phyloP scores from a whole-genome alignment of 2,113 vertebrate species.

The Malurus alboscapulatus region DNA sequence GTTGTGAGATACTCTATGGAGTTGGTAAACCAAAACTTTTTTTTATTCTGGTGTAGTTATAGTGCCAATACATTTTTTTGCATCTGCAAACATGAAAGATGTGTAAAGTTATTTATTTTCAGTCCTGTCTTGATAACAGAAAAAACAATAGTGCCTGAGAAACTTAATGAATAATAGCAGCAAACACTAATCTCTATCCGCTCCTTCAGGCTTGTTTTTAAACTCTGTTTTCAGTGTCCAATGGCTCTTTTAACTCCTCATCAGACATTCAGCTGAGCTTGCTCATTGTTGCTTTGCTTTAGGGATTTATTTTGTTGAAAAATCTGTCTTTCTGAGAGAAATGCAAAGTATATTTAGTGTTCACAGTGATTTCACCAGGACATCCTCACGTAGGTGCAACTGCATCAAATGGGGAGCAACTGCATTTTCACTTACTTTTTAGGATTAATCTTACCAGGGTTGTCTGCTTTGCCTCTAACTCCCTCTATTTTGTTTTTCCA shows the following conservation, averaged over 20 bases:
- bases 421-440: slow-evolving; percentile 13
- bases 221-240: not conserved
- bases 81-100: slow-evolving; percentile 4
- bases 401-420: not conserved
- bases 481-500: not conserved
- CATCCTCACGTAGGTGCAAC: not conserved
- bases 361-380: not conserved
- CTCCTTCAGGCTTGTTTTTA: slow-evolving; percentile 20
- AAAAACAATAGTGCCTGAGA: slow-evolving; percentile 7
- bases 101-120: slow-evolving; percentile 54
- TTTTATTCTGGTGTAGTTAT: slow-evolving; percentile 15
- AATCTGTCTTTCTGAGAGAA: not conserved
- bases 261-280: not conserved
- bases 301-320: not conserved
- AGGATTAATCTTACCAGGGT: not conserved
- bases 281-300: not conserved
- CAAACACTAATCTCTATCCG: slow-evolving; percentile 13
- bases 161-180: slow-evolving; percentile 17
- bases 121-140: slow-evolving; percentile 24
- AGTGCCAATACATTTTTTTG: not conserved
- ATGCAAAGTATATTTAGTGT: not conserved
- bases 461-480: not conserved
- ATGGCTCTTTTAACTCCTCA: not conserved
- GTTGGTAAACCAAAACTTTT: not conserved
- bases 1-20: not conserved